Conservation (phyloP, 1,140 invertebrate genomes). For the Drosophila baimaii region DNA sequence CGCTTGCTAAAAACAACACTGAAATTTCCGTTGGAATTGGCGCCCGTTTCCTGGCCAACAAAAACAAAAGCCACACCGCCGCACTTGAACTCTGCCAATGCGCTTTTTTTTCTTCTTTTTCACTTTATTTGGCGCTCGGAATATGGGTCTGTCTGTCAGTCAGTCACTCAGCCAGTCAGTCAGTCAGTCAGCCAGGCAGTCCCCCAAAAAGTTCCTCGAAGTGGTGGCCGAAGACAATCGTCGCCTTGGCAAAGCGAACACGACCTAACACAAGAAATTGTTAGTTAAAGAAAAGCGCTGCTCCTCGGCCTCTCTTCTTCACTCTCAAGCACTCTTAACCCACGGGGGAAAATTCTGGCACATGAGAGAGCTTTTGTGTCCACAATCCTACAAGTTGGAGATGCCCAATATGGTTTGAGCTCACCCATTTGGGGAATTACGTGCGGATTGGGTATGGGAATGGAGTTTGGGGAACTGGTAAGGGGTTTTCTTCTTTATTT, state of each 20-base stretch:
- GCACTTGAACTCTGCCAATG: constrained; percentile 66
- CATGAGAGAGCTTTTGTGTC: constrained; percentile 36
- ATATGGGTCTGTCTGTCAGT: constrained; percentile 45
- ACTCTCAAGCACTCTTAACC: constrained; percentile 12
- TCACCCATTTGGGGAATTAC: constrained; percentile 19
- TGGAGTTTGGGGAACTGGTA: neutral
- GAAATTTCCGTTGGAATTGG: constrained; percentile 40
- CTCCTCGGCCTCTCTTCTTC: constrained; percentile 50
- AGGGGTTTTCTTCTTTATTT: neutral
- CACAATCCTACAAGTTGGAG: constrained; percentile 43
- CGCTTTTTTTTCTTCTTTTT: constrained; percentile 55
- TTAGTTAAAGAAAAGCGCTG: constrained; percentile 57
- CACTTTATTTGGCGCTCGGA: constrained; percentile 11
- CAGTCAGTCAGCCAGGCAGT: constrained; percentile 13
- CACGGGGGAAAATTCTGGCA: neutral
- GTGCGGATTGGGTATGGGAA: neutral
- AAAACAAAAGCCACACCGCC: constrained; percentile 13
- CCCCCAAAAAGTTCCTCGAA: constrained; percentile 24
- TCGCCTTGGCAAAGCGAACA: constrained; percentile 39
- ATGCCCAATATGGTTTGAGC: constrained; percentile 30
- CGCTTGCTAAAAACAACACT: constrained; percentile 39
- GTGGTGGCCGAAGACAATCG: constrained; percentile 7
- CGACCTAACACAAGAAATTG: constrained; percentile 74
- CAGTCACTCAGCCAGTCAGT: constrained; percentile 35
- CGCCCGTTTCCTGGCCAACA: constrained; percentile 26